A percentile compares a stretch with the other conserved stretches of the same genome.
phyloP scores from a whole-genome alignment of 2,113 vertebrate species.

The Morone chrysops region DNA sequence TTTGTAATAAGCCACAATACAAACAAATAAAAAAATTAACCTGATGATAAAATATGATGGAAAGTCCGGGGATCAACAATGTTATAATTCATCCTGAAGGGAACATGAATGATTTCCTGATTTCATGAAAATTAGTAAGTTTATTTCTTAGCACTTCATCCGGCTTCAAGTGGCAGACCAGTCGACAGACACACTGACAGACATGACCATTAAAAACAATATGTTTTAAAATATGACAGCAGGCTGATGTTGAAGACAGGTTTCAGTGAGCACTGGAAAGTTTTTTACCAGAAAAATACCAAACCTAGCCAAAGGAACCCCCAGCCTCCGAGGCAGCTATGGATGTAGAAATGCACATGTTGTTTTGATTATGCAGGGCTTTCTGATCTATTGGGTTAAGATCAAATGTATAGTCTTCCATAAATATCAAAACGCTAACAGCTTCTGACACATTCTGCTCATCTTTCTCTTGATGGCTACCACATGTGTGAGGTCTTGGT shows the following conservation, averaged over 20 bases:
- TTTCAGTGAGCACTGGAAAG: conserved; percentile 54
- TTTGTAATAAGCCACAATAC: not conserved
- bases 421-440: conserved; percentile 75
- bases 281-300: conserved; percentile 61
- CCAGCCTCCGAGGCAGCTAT: conserved; percentile 30
- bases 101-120: not conserved
- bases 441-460: conserved; percentile 80
- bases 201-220: not conserved
- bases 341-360: conserved; percentile 66
- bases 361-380: conserved; percentile 71
- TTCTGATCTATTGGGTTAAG: conserved; percentile 65
- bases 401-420: conserved; percentile 75
- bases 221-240: conserved; percentile 41
- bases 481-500: conserved; percentile 77
- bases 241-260: conserved; percentile 51
- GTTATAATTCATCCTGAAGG: not conserved
- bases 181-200: no score
- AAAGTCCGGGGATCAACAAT: not conserved
- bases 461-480: conserved; percentile 80
- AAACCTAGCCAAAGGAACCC: conserved; percentile 38
- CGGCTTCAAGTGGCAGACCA: no score
- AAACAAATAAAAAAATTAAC: not conserved
- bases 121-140: not conserved
- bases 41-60: not conserved
- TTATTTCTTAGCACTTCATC: not conserved